These are phyloP conservation scores for Simalia tracyae DNA, from an alignment of 2,797 vertebrate species.

Conservation along the genomic window DNA sequence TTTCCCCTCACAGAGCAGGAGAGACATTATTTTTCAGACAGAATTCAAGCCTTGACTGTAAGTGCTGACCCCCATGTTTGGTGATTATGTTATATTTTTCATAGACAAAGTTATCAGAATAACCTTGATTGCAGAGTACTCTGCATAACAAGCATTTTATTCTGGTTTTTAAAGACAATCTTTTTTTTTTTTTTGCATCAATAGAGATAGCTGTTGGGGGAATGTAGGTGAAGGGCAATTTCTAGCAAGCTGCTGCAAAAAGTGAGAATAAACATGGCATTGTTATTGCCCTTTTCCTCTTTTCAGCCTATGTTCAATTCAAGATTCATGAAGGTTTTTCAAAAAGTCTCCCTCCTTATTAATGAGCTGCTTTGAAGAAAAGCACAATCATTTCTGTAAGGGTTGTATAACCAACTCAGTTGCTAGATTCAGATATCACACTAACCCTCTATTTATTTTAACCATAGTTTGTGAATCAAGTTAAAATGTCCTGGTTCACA, in stretches of 20 bases:
- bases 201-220: neutral
- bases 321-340: constrained; percentile 16
- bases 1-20: neutral
- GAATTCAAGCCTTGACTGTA: neutral
- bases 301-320: constrained; percentile 32
- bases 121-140: neutral
- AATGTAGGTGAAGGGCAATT: neutral
- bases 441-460: neutral
- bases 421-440: neutral
- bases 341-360: neutral
- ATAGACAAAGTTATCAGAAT: neutral
- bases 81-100: neutral
- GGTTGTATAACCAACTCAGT: neutral
- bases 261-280: neutral
- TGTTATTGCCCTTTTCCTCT: rapidly evolving
- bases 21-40: neutral
- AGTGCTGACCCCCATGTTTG: neutral
- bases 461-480: neutral
- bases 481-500: neutral
- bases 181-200: neutral
- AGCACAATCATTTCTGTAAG: constrained; percentile 21
- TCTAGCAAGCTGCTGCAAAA: neutral
- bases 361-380: neutral
- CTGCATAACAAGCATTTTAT: neutral
- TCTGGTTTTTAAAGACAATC: neutral